A percentile compares a stretch with the other conserved stretches of the same genome.
Conservation (phyloP, 2,888 invertebrate species). For the Stramonita haemastoma region DNA sequence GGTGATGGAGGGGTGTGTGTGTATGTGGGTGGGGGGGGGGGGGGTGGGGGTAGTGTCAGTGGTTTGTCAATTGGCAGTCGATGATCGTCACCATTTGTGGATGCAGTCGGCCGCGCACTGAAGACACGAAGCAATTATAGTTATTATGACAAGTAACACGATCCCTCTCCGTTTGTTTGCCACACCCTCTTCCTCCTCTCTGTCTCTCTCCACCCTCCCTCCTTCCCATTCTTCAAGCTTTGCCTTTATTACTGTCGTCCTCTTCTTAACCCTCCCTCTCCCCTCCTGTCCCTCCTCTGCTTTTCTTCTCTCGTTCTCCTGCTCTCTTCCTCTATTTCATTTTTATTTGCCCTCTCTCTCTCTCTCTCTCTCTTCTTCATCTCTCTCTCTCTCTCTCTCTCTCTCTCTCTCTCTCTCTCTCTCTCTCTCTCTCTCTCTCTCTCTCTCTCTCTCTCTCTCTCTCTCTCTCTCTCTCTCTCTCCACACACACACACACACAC, state of each 20-base stretch:
- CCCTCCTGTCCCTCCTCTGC: background rate
- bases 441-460: conserved; percentile 31
- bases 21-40: background rate
- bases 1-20: background rate
- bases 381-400: background rate
- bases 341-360: background rate
- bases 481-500: background rate
- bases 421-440: conserved; percentile 12
- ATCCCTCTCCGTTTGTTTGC: background rate
- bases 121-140: conserved; percentile 32
- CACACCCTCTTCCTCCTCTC: background rate
- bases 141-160: conserved; percentile 37
- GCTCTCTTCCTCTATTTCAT: background rate
- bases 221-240: background rate
- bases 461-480: background rate
- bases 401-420: background rate
- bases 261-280: background rate
- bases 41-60: conserved; percentile 37
- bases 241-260: background rate
- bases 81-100: background rate
- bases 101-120: background rate
- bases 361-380: background rate
- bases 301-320: background rate
- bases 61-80: conserved; percentile 21
- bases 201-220: background rate